These are phyloP conservation scores for Tupiocoris notatus DNA, from an alignment of 2,888 invertebrate species.

Conservation along the genomic window DNA sequence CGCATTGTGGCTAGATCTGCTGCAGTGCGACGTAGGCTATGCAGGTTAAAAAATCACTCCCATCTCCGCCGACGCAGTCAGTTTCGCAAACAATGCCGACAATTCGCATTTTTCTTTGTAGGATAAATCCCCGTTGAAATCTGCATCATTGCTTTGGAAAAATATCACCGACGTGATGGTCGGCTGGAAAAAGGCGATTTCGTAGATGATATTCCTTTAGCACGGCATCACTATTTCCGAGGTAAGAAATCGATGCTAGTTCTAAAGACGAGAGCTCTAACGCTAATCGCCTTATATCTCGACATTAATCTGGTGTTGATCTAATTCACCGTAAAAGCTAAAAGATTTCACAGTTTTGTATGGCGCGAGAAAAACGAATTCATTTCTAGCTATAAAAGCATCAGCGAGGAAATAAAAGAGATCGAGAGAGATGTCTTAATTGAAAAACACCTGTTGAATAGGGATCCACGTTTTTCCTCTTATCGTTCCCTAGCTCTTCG, in stretches of 20 bases:
- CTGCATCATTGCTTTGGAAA: background rate
- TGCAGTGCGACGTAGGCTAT: background rate
- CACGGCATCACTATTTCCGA: background rate
- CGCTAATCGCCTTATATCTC: no score
- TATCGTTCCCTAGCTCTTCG: constrained; percentile 1
- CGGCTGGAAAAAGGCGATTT: background rate
- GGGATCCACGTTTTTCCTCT: constrained; percentile 26
- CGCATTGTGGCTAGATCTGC: background rate
- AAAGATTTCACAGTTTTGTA: background rate
- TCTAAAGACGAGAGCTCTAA: no score
- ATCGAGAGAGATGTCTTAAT: constrained; percentile 1
- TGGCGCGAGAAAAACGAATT: background rate
- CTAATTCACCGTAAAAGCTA: background rate
- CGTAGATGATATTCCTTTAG: background rate
- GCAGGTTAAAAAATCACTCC: background rate
- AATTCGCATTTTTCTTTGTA: background rate
- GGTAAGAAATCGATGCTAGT: no score
- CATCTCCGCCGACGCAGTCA: background rate
- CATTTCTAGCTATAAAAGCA: background rate
- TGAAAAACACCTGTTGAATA: constrained; percentile 33
- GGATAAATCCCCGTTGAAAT: background rate
- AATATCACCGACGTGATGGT: no score
- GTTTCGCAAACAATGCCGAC: background rate
- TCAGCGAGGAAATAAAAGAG: background rate
- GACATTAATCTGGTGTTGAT: no score